Evolutionary conservation across 2,113 vertebrate species (phyloP), one percentile per base, ranked within the genome.

Genomic region (Ellobius talpinus): DNA sequence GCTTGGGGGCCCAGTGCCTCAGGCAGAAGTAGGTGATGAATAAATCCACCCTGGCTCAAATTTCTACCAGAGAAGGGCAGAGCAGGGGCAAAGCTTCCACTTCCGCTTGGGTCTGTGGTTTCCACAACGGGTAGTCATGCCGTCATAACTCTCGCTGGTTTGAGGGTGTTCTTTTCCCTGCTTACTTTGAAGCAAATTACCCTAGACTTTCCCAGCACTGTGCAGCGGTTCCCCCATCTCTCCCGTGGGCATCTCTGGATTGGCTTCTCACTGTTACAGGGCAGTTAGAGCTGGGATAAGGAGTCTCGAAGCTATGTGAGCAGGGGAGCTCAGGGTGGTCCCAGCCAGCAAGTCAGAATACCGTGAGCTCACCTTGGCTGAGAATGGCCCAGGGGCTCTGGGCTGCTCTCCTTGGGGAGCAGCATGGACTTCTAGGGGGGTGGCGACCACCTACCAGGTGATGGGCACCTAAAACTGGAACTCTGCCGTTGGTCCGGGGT

Each of bases 21-120:
- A 21, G 14, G 79, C 16, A 0, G 79, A 3, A 23, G 17, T 1
- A 17, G 58, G 24, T 13, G 1, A 14, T 0, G 2, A 55, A 39
- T 9, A 26, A 36, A 5, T 74, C 39, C 2, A 0, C 29, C 26
- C 26, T 72, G 77, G 39, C 17, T 7, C 33, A 72, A 76, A 52
- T 19, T 77, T 29, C 45, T 45, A 36, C 31, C 33, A n/a, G 47
- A 26, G 79, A 1, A 36, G 68, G 33, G 39, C 33, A 33, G 3
- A 17, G 12, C 23, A 9, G 73, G 55, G 6, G n/a, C 63, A 81
- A 61, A 86, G 36, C 16, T 10, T 45, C 10, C 23, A 5, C 11
- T 23, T 58, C 16, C 3, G 5, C 9, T 23, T 36, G 45, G 24
- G 42, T 91, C 39, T 33, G 86, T 1, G 2, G 79, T 79, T 93